These are phyloP conservation scores for Anhinga anhinga DNA, from an alignment of 2,113 vertebrate genomes.

Conservation along the genomic window DNA sequence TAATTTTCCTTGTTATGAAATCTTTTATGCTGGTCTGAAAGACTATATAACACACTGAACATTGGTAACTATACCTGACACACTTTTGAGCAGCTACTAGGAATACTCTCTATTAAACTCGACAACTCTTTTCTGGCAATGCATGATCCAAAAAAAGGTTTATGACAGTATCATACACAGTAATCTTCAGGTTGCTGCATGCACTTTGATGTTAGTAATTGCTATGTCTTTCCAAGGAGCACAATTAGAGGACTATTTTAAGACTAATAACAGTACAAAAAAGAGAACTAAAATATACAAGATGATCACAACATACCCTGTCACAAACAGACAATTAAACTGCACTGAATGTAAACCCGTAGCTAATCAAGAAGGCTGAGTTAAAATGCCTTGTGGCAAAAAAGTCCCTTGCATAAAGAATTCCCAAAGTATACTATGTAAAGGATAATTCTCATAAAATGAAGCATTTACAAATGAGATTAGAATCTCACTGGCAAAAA, in stretches of 20 bases:
- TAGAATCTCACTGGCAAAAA: background rate
- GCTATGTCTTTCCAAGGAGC: background rate
- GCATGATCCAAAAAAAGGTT: background rate
- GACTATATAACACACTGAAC: background rate
- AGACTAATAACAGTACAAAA: background rate
- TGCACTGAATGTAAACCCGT: background rate
- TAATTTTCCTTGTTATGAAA: background rate
- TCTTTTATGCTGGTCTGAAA: background rate
- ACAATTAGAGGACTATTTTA: slow-evolving; percentile 20
- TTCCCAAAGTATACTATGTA: background rate
- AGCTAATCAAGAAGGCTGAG: background rate
- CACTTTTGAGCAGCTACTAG: background rate
- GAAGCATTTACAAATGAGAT: background rate
- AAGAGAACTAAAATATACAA: background rate
- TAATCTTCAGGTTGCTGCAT: background rate
- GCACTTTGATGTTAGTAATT: background rate
- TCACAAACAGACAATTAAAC: background rate
- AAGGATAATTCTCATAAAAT: background rate
- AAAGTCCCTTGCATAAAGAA: background rate
- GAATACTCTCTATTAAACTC: background rate
- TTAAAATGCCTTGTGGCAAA: background rate
- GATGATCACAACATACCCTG: background rate
- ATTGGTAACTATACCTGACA: background rate
- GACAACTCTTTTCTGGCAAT: background rate
- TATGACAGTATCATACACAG: background rate